Evolutionary conservation across 2,113 vertebrate species (phyloP), one percentile per base, ranked within the genome.

Genomic region (Lichenostomus cassidix): DNA sequence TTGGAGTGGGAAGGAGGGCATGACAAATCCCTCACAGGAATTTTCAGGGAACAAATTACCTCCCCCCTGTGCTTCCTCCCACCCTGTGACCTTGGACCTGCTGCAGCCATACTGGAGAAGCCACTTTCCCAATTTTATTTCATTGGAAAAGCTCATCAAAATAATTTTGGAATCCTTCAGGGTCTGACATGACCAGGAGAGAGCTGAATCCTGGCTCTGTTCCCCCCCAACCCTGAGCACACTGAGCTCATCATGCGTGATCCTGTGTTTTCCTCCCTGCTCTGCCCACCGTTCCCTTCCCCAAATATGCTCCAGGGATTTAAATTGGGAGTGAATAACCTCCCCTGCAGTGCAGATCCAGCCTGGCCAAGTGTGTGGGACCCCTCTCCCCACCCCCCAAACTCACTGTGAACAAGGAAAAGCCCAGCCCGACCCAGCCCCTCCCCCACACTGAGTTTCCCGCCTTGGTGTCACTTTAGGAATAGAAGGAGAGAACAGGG

Each of bases 371-470:
- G 74, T 1, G 22, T 1, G 13, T 62, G 71, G 81, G 85, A 83
- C 53, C 24, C 20, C 18, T 20, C 15, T 28, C 12, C 42, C 49
- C 41, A 1, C 9, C 29, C 73, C 64, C 70, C 37, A 85, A 35
- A 88, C 77, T 92, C 92, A 94, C 95, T 96, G 89, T 90, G 91
- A 96, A 93, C 68, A 65, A 90, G 56, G 91, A 90, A 91, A 88
- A 93, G 81, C 80, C 85, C 77, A 50, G 49, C 35, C 53, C 77
- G 46, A 44, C 35, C 53, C 58, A 39, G 62, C 81, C 15, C 44
- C 16, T 33, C 23, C 41, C 53, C n/a, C 42, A 12, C 10, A 1
- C 3, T 3, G 41, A n/a, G 27, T 62, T 74, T 55, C 55, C 82
- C 2, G 2, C 75, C 65, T 27, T 10, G 15, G 19, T 50, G 70